Percentiles rank a stretch among this genome's conserved stretches.
Conservation (phyloP, 2,113 vertebrate species). For the Furnarius figulus region DNA sequence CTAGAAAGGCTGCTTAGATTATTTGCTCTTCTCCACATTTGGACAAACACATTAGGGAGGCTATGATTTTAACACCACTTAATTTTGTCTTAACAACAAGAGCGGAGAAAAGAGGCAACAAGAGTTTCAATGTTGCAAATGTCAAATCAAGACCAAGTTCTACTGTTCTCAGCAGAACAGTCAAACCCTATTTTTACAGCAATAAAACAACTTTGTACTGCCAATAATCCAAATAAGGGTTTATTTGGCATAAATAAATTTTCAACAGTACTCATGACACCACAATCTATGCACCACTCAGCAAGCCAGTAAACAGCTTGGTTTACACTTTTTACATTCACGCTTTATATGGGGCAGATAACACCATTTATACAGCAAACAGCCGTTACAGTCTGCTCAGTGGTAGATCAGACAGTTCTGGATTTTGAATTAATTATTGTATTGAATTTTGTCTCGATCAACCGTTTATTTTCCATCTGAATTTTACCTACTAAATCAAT, state of each 20-base stretch:
- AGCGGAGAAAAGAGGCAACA: background rate
- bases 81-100: background rate
- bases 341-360: background rate
- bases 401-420: background rate
- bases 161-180: background rate
- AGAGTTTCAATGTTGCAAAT: background rate
- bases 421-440: background rate
- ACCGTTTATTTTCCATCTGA: background rate
- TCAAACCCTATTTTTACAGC: conserved; percentile 10
- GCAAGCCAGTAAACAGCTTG: background rate
- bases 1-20: background rate
- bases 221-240: background rate
- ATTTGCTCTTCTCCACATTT: background rate
- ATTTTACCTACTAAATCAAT: background rate
- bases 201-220: background rate
- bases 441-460: background rate
- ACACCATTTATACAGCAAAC: background rate
- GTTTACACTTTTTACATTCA: background rate
- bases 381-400: background rate
- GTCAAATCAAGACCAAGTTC: background rate
- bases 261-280: background rate
- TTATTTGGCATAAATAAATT: conserved; percentile 1
- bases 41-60: background rate
- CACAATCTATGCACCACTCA: background rate
- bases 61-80: background rate